These are phyloP conservation scores for Eupristina koningsbergeri DNA, from an alignment of 1,140 invertebrate species.

Conservation along the genomic window DNA sequence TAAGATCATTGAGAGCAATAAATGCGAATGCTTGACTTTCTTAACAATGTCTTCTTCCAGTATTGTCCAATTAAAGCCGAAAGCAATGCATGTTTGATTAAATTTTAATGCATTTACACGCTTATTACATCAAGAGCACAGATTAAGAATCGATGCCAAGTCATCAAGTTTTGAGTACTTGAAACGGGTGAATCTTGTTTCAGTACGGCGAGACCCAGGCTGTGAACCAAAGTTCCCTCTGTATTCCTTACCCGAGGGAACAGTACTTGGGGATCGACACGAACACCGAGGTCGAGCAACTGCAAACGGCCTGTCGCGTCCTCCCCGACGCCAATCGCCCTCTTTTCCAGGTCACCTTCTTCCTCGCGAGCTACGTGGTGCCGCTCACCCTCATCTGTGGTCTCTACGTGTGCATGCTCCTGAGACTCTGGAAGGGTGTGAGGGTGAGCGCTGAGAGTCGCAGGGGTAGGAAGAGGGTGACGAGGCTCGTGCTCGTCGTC, in stretches of 20 bases:
- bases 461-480: conserved; percentile 91
- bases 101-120: no score
- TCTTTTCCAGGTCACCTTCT: conserved; percentile 82
- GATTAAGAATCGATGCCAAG: not conserved
- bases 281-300: not conserved
- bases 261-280: not conserved
- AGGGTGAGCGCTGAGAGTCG: conserved; percentile 82
- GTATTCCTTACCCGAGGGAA: not conserved
- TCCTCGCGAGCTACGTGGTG: conserved; percentile 88
- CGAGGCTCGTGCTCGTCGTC: conserved; percentile 93
- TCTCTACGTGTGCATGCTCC: conserved; percentile 93
- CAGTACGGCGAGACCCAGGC: not conserved
- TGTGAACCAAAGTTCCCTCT: conserved; percentile 1
- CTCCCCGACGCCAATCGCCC: conserved; percentile 63
- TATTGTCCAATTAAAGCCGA: no score
- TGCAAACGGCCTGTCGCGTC: conserved; percentile 66
- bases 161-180: not conserved
- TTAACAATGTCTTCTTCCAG: no score
- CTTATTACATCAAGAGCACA: not conserved
- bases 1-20: no score
- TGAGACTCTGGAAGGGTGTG: conserved; percentile 88
- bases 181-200: not conserved
- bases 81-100: no score
- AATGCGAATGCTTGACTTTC: no score
- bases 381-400: conserved; percentile 90